A percentile compares a stretch with the other conserved stretches of the same genome.
phyloP scores from a whole-genome alignment of 2,888 invertebrate species.

The Agonum fuliginosum region DNA sequence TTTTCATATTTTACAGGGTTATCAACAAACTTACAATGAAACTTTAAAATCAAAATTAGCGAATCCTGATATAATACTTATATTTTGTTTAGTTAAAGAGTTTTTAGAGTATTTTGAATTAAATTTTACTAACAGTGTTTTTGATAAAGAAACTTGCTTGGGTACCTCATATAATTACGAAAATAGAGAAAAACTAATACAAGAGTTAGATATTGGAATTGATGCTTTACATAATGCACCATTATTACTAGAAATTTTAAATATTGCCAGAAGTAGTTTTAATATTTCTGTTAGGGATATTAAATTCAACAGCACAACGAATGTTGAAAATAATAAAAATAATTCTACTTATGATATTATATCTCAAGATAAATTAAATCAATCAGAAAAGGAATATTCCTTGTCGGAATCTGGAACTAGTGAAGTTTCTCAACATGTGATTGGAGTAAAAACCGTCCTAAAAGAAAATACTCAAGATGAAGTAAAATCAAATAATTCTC shows the following conservation, averaged over 20 bases:
- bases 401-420: conserved; percentile 32
- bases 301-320: conserved; percentile 44
- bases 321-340: conserved; percentile 34
- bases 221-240: conserved; percentile 64
- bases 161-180: conserved; percentile 79
- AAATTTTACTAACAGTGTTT: conserved; percentile 86
- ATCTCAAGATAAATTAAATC: conserved; percentile 21
- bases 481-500: background rate
- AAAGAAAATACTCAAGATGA: conserved; percentile 23
- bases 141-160: conserved; percentile 86
- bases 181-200: conserved; percentile 72
- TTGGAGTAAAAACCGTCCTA: conserved; percentile 48
- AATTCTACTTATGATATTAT: conserved; percentile 50
- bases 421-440: conserved; percentile 52
- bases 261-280: conserved; percentile 66
- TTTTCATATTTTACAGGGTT: conserved; percentile 32
- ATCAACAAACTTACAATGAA: conserved; percentile 38
- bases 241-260: conserved; percentile 68
- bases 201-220: conserved; percentile 67
- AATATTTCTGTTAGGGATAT: conserved; percentile 40
- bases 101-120: conserved; percentile 88
- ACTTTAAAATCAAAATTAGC: conserved; percentile 75
- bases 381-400: conserved; percentile 36
- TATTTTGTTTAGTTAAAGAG: conserved; percentile 83
- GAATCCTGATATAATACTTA: conserved; percentile 77